A percentile compares a stretch with the other conserved stretches of the same genome.
phyloP scores from a whole-genome alignment of 2,113 vertebrate species.

The Saimiri boliviensis region DNA sequence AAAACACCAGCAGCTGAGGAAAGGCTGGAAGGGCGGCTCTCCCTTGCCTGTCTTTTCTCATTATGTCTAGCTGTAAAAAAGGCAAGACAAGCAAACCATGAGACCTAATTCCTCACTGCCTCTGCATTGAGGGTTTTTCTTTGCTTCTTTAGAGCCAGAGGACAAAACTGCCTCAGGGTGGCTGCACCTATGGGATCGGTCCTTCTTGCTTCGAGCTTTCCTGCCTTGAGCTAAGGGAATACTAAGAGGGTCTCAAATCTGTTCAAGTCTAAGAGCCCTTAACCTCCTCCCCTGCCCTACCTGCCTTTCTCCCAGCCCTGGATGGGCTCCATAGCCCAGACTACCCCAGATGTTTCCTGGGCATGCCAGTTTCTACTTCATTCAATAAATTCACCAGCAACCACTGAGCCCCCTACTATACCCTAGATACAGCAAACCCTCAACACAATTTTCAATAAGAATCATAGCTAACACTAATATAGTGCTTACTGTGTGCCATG shows the following conservation, averaged over 20 bases:
- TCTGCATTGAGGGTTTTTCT: not conserved
- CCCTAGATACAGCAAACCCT: accelerated
- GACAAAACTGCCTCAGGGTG: not conserved
- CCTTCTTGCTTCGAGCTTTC: not conserved
- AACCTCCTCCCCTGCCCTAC: not conserved
- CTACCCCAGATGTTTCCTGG: not conserved
- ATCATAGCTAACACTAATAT: not conserved
- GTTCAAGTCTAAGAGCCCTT: not conserved
- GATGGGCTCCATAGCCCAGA: not conserved
- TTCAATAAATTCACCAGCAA: not conserved
- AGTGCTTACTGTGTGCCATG: not conserved
- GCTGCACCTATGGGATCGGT: not conserved
- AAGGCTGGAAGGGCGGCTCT: not conserved
- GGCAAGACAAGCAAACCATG: not conserved
- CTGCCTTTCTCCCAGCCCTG: not conserved
- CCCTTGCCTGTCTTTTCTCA: not conserved
- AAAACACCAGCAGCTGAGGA: not conserved
- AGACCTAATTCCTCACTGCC: not conserved
- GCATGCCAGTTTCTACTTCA: not conserved
- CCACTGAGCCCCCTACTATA: not conserved
- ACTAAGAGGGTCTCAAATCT: not conserved
- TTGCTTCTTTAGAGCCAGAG: not conserved
- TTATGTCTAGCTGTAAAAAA: not conserved
- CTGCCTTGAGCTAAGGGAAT: not conserved
- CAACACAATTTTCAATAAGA: not conserved